These are phyloP conservation scores for Pangasius djambal DNA, from an alignment of 2,797 vertebrate species.

Conservation along the genomic window DNA sequence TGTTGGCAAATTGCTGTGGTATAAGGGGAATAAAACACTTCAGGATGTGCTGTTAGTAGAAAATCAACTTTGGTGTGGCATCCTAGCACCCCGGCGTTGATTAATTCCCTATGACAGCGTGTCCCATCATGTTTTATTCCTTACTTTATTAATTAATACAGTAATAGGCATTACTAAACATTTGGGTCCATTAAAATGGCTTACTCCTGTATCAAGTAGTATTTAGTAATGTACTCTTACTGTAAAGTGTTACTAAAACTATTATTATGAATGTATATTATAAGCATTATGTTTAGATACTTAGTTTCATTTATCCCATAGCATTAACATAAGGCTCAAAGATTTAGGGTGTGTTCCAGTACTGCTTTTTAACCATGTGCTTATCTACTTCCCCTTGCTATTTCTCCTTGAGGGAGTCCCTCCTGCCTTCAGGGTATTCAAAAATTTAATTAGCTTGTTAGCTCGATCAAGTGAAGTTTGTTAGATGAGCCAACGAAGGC, in stretches of 20 bases:
- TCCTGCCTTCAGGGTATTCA: neutral
- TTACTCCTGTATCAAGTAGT: neutral
- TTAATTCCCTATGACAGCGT: neutral
- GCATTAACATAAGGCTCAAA: neutral
- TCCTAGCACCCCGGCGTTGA: neutral
- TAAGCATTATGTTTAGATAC: neutral
- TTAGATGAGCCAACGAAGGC: neutral
- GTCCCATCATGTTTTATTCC: neutral
- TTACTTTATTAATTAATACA: neutral
- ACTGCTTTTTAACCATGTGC: neutral
- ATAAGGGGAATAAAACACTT: neutral
- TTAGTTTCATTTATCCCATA: neutral
- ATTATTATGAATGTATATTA: neutral
- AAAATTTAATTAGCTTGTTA: constrained; percentile 1
- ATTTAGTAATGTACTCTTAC: neutral
- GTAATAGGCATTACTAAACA: neutral
- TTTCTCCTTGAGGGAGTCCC: neutral
- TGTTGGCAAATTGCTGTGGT: neutral
- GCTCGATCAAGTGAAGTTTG: neutral
- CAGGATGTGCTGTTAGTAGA: neutral
- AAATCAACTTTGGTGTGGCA: neutral
- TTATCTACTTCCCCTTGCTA: neutral
- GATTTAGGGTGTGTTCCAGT: neutral
- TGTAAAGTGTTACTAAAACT: neutral
- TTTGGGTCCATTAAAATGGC: neutral